Base-by-base conservation (phyloP, 1,140 invertebrate genomes). In the Epicauta chinensis region DNA sequence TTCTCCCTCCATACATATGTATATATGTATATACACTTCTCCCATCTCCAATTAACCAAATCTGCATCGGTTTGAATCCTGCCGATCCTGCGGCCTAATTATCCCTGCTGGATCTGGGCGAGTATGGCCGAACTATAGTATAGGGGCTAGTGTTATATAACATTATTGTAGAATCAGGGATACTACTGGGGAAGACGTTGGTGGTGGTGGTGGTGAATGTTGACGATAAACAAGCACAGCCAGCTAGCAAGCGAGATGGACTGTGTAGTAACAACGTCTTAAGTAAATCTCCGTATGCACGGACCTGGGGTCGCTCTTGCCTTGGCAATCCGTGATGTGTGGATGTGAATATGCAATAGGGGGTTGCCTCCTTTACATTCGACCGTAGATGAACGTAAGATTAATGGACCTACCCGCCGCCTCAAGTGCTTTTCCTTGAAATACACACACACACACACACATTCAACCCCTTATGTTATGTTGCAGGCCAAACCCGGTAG, bases 301-400 rank as follows among this genome's bases (percentile, higher is more conserved):
- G 45, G 23, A 23, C 45, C 45, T 47, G 45, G 45, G 45, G 45
- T 38, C 45, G 34, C 37, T 47, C 43, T 37, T 47, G 36, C 45
- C 55, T 34, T 58, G 37, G 53, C 55, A 49, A 65, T 64, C 64
- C 65, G 60, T 66, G 66, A 68, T 68, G 66, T 68, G 66, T 68
- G 66, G 66, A 68, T 62, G 66, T 68, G 66, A 68, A 68, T 68
- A 68, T 68, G 66, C 66, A 68, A 67, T 68, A 61, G 64, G 65
- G 64, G 55, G 54, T 53, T 23, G 7, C 4, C 23, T 23, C 23
- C 23, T 23, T 23, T 23, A 23, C 23, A 23, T 23, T 7, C 23
- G 23, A 7, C 23, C 63, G 57, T 61, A 63, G 64, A 68, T 63
- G 64, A 65, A 64, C 59, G 23, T 55, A 68, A 67, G 66, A 68